These are phyloP conservation scores for Theristus sp. DNA, from an alignment of 2,888 invertebrate species.

Conservation along the genomic window DNA sequence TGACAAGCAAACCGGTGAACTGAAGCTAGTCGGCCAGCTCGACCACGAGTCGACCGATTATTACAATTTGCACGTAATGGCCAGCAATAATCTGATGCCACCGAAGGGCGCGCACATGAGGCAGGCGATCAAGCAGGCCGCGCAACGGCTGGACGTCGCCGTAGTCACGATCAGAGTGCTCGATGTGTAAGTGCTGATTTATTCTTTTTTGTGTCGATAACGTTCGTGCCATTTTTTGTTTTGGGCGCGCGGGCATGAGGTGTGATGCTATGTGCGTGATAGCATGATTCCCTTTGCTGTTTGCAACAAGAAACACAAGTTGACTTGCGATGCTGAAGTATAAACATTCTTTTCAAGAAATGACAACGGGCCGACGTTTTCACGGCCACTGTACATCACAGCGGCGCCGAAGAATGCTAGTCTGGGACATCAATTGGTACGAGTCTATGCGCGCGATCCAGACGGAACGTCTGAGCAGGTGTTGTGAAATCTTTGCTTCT, in stretches of 20 bases:
- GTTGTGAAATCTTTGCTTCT: no score
- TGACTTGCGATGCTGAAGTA: background rate
- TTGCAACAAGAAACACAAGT: no score
- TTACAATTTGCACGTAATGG: background rate
- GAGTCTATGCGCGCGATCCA: constrained; percentile 60
- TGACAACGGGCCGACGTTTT: constrained; percentile 1
- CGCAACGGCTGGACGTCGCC: no score
- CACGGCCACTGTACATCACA: background rate
- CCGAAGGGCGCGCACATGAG: no score
- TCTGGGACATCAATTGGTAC: constrained; percentile 63
- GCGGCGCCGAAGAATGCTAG: constrained; percentile 42
- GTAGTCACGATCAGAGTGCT: background rate
- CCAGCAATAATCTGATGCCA: no score
- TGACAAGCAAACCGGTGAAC: constrained; percentile 54
- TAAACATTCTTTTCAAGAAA: background rate
- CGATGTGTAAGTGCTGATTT: background rate
- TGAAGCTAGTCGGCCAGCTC: constrained; percentile 38
- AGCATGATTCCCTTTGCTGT: background rate
- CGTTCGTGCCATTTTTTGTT: no score
- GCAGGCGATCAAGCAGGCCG: no score
- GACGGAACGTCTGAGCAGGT: no score
- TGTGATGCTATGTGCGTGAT: no score
- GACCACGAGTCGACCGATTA: constrained; percentile 36
- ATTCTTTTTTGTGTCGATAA: background rate
- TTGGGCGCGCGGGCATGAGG: no score